Conservation (phyloP, 1,140 invertebrate species). For the Drosophila obscura region DNA sequence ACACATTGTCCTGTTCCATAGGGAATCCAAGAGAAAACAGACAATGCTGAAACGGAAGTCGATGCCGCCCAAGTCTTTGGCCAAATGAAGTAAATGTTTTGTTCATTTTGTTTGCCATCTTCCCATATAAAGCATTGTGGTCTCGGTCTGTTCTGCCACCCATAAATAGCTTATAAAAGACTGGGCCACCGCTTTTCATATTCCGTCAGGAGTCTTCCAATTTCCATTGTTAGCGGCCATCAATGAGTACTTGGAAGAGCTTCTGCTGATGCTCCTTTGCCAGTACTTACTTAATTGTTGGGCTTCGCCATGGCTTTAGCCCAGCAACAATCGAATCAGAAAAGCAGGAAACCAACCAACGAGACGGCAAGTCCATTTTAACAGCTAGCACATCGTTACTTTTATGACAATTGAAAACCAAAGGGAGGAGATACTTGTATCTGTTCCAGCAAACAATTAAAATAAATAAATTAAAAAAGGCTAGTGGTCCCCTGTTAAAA, state of each 20-base stretch:
- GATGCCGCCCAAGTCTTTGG: too few relatives aligned
- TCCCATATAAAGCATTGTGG: constrained; percentile 45
- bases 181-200: constrained; percentile 15
- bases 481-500: neutral
- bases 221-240: constrained; percentile 46
- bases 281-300: constrained; percentile 49
- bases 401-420: constrained; percentile 52
- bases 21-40: neutral
- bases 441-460: constrained; percentile 37
- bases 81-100: constrained; percentile 59
- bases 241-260: constrained; percentile 16
- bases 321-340: constrained; percentile 32
- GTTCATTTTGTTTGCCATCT: constrained; percentile 54
- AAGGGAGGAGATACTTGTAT: constrained; percentile 14
- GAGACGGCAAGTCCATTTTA: constrained; percentile 32
- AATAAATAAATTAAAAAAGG: constrained; percentile 39
- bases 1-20: constrained; percentile 6
- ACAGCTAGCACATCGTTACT: constrained; percentile 38
- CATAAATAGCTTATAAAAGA: constrained; percentile 40
- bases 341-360: constrained; percentile 35
- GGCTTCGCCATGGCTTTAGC: constrained; percentile 22
- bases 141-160: constrained; percentile 5
- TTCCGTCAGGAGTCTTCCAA: constrained; percentile 31
- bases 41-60: constrained; percentile 39
- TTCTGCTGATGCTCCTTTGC: constrained; percentile 28